A percentile compares a stretch with the other conserved stretches of the same genome.
Conservation (phyloP, 2,888 invertebrate species). For the Argyresthia albistria region DNA sequence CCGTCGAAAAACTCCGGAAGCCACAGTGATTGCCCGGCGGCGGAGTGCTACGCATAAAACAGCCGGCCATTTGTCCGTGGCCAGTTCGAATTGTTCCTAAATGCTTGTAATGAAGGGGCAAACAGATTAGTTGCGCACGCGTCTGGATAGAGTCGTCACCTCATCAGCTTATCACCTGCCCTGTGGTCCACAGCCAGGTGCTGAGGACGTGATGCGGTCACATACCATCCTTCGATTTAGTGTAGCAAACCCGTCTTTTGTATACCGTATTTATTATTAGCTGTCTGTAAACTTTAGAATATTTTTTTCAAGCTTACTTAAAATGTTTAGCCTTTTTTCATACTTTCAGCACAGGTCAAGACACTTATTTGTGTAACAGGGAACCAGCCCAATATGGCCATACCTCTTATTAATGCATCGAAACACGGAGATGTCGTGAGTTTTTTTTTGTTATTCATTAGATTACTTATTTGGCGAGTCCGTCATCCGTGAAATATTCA, state of each 20-base stretch:
- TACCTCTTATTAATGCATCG: too few relatives aligned
- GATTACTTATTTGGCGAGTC: too few relatives aligned
- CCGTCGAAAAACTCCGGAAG: conserved; percentile 35
- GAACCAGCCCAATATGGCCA: too few relatives aligned
- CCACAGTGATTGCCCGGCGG: conserved; percentile 37
- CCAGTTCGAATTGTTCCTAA: conserved; percentile 28
- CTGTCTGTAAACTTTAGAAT: too few relatives aligned
- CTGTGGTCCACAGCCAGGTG: conserved; percentile 33
- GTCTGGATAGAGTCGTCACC: conserved; percentile 43
- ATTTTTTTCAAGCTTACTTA: neutral
- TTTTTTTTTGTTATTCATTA: too few relatives aligned
- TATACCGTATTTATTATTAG: too few relatives aligned
- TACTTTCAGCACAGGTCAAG: too few relatives aligned
- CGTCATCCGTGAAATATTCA: too few relatives aligned
- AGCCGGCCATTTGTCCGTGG: conserved; percentile 19
- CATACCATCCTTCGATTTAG: conserved; percentile 2
- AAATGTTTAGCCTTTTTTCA: too few relatives aligned
- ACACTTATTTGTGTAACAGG: too few relatives aligned
- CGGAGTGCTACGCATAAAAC: conserved; percentile 23
- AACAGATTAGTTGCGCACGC: conserved; percentile 55
- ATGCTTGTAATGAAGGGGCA: conserved; percentile 30
- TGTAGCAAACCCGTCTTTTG: too few relatives aligned
- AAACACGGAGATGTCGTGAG: too few relatives aligned
- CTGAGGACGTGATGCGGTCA: conserved; percentile 26
- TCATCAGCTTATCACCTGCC: conserved; percentile 43